Evolutionary conservation across 30 jellyfish, hydroid and myxozoan species (phyloP).

Genomic region (Catostylus mosaicus): DNA sequence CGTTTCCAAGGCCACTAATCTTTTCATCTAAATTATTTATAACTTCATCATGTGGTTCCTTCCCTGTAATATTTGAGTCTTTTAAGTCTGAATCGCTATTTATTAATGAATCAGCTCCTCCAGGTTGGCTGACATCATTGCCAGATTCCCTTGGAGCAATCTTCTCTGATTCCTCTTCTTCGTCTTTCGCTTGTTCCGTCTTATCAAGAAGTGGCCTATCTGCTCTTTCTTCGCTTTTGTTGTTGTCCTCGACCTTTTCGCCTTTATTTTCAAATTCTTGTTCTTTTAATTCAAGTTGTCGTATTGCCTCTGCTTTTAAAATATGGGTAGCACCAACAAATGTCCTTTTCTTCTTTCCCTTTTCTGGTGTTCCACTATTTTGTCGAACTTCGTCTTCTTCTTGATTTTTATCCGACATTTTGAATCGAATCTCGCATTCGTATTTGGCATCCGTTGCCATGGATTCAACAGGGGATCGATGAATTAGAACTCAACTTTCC

Average conservation of each 20-base stretch:
- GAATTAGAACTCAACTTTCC: too few relatives aligned
- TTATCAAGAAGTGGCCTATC: background rate
- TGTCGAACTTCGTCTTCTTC: constrained; percentile 31
- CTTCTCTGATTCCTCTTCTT: constrained; percentile 7
- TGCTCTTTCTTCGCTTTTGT: background rate
- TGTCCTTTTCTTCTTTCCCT: constrained; percentile 23
- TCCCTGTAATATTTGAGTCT: background rate
- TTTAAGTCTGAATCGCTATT: background rate
- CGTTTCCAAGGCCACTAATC: constrained; percentile 64
- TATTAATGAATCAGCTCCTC: background rate
- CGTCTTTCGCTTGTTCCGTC: background rate
- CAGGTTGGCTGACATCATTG: background rate
- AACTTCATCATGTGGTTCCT: background rate
- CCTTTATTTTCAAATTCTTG: background rate
- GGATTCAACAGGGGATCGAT: constrained; percentile 55
- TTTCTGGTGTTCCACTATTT: constrained; percentile 26
- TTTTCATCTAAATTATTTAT: constrained; percentile 34
- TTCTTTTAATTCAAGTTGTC: constrained; percentile 8
- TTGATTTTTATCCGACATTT: constrained; percentile 72
- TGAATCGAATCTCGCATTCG: constrained; percentile 57
- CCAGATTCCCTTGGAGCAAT: background rate
- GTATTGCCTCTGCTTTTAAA: constrained; percentile 66
- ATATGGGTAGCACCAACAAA: constrained; percentile 73
- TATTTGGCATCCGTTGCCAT: constrained; percentile 53
- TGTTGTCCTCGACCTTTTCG: background rate